Conservation (phyloP, 2,113 vertebrate genomes). For the Cyphomyrus plagiostoma region DNA sequence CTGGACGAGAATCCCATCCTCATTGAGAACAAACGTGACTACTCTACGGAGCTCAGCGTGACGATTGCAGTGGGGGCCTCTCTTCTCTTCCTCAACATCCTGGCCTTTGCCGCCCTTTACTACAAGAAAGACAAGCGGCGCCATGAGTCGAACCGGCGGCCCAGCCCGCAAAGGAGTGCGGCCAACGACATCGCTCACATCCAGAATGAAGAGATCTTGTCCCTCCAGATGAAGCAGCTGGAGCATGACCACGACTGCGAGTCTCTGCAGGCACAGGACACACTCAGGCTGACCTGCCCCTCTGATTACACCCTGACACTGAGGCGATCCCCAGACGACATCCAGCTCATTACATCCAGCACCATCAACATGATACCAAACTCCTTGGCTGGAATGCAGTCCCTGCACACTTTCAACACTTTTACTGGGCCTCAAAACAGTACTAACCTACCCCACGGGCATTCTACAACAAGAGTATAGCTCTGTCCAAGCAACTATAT, state of each 20-base stretch:
- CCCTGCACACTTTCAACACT: conserved; percentile 87
- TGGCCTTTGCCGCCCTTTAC: conserved; percentile 89
- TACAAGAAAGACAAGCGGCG: conserved; percentile 94
- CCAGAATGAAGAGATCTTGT: conserved; percentile 86
- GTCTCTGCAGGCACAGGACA: conserved; percentile 73
- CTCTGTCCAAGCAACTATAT: conserved; percentile 36
- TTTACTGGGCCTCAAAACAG: conserved; percentile 89
- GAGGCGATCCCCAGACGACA: conserved; percentile 72
- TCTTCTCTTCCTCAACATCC: conserved; percentile 87
- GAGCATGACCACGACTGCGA: conserved; percentile 85
- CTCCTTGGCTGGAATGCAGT: conserved; percentile 82
- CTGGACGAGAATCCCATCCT: conserved; percentile 76
- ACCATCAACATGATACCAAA: conserved; percentile 94
- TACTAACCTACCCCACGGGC: conserved; percentile 86
- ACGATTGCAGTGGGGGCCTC: conserved; percentile 93
- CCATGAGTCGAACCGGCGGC: conserved; percentile 79
- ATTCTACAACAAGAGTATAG: conserved; percentile 95
- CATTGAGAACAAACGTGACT: conserved; percentile 87
- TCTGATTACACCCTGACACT: conserved; percentile 77
- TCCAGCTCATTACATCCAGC: conserved; percentile 79
- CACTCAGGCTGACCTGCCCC: conserved; percentile 74
- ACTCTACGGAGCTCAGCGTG: conserved; percentile 88
- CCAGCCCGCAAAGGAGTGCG: conserved; percentile 74
- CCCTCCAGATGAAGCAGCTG: conserved; percentile 88
- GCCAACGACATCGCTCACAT: conserved; percentile 79